These are phyloP conservation scores for Fistularia commersonii DNA, from an alignment of 2,797 vertebrate species.

Conservation along the genomic window DNA sequence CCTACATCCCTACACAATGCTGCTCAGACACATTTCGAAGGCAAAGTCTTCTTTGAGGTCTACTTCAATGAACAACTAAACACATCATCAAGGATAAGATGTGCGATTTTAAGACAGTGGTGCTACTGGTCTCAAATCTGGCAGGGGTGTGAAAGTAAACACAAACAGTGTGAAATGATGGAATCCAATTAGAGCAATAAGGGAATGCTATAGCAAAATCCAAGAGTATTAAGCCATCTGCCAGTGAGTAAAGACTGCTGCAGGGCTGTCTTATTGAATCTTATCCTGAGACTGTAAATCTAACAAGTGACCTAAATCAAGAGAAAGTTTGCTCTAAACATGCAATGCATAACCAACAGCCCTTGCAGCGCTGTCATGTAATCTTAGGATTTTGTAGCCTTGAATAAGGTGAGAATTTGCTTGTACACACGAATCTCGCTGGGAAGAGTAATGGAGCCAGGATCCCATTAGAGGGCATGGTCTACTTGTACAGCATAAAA, in stretches of 20 bases:
- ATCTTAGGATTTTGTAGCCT: slow-evolving; percentile 37
- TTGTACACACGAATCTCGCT: slow-evolving; percentile 25
- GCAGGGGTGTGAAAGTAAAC: slow-evolving; percentile 47
- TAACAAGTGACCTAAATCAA: slow-evolving; percentile 64
- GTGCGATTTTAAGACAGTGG: slow-evolving; percentile 55
- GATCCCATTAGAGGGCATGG: slow-evolving; percentile 7
- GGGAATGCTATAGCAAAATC: slow-evolving; percentile 44
- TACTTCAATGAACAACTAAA: slow-evolving; percentile 52
- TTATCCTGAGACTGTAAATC: slow-evolving; percentile 54
- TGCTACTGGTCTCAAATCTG: slow-evolving; percentile 56
- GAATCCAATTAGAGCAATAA: slow-evolving; percentile 66
- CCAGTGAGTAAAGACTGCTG: slow-evolving; percentile 54
- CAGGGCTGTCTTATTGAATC: slow-evolving; percentile 67
- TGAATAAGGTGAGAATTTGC: slow-evolving; percentile 47
- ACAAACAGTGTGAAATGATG: slow-evolving; percentile 60
- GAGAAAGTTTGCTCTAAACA: slow-evolving; percentile 55
- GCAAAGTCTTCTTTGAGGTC: slow-evolving; percentile 50
- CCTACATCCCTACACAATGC: slow-evolving; percentile 33
- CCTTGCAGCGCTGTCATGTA: slow-evolving; percentile 51
- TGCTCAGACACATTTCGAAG: slow-evolving; percentile 23
- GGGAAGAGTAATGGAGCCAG: slow-evolving; percentile 13
- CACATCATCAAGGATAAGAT: slow-evolving; percentile 42
- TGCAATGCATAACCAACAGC: slow-evolving; percentile 31
- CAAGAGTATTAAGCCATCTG: slow-evolving; percentile 62
- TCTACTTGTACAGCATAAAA: background rate